Percentiles rank a stretch among this genome's conserved stretches.
phyloP scores from a whole-genome alignment of 2,888 invertebrate species.

The Lasioglossum calceatum region DNA sequence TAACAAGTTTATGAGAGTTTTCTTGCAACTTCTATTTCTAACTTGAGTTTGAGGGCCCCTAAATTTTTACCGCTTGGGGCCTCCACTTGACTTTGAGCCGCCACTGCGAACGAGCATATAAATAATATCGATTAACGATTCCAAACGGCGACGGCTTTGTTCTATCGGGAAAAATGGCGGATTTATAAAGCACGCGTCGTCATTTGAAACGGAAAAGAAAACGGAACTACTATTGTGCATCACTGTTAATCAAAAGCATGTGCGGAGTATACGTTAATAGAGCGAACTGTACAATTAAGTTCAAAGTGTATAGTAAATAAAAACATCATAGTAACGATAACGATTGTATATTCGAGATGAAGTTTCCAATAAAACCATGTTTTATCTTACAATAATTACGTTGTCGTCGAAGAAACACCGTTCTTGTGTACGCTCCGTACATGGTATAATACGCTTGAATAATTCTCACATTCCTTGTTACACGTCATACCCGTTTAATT shows the following conservation, averaged over 20 bases:
- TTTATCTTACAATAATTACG: constrained; percentile 9
- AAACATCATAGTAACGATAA: constrained; percentile 32
- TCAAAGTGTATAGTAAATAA: constrained; percentile 9
- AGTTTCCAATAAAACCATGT: constrained; percentile 21
- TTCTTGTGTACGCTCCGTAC: constrained; percentile 32
- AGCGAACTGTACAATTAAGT: constrained; percentile 24
- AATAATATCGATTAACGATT: constrained; percentile 2
- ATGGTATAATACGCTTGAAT: constrained; percentile 38
- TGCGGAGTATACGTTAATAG: constrained; percentile 39
- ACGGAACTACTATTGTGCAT: constrained; percentile 34
- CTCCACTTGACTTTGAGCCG: too few species aligned
- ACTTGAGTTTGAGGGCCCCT: too few species aligned
- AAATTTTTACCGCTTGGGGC: too few species aligned
- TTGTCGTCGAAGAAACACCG: constrained; percentile 3
- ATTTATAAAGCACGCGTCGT: neutral
- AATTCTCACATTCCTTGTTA: constrained; percentile 25
- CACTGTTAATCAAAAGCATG: constrained; percentile 26
- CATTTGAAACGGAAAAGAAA: neutral
- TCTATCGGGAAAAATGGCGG: neutral
- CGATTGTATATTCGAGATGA: constrained; percentile 21
- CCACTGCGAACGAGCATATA: neutral
- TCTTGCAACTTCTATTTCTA: too few species aligned
- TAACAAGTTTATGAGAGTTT: too few species aligned
- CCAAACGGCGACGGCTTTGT: neutral
- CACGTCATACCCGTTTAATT: constrained; percentile 7